Base-by-base conservation (phyloP, 2,888 invertebrate species). In the Hemithea aestivaria region DNA sequence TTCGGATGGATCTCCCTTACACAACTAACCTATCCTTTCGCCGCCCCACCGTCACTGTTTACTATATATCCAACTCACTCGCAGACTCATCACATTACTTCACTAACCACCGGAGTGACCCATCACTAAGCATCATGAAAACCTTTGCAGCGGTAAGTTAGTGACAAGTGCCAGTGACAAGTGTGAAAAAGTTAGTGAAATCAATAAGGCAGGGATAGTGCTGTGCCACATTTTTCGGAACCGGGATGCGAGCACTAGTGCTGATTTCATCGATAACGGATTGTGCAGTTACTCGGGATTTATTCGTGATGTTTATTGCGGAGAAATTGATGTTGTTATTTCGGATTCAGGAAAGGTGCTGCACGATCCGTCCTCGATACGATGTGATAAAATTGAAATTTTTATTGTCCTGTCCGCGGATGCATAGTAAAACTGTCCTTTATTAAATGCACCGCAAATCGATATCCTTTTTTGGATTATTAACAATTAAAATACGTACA, bases 121-220 rank as follows among this genome's bases (percentile, higher is more conserved):
- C 75, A 78, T 71, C 75, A 78, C 73, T 73, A 79, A 71, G 66
- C 83, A 85, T 48, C 81, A 87, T 87, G 87, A 87, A 77, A 77
- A 77, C 84, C 82, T 87, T 83, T 81, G 81, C 82, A 77, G 85
- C 87, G 87, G 87, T 87, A 83, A 87, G 85, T 87, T 63, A 74
- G 80, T 71, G 73, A 50, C 51, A 32, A 48, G 22, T 44, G 41
- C 39, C 45, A 55, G 37, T 35, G 38, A 37, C 28, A 30, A 48
- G 48, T 52, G 50, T 27, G 50, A 52, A 56, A 51, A 62, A 77
- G 74, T 77, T 77, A 71, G 71, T 79, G 72, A 80, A 82, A 81
- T 83, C 80, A 74, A 66, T 47, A 55, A 7, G 66, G 69, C 67
- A 65, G 53, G 62, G 53, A 42, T 45, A 50, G 46, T 48, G 46